Conservation (phyloP, 2,797 vertebrate genomes). For the Malacoraja senta region DNA sequence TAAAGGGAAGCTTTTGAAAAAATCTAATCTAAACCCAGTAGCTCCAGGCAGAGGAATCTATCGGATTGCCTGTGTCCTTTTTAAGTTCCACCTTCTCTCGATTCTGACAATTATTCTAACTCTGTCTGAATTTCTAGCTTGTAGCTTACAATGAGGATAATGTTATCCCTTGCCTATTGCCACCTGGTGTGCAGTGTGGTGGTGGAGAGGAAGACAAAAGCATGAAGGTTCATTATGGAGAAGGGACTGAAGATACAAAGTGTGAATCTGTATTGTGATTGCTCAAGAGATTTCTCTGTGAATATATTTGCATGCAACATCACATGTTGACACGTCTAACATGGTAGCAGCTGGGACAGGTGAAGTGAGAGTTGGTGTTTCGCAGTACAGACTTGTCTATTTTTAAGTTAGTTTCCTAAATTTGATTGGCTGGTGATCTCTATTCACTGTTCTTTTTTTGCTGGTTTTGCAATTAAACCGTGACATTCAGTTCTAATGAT, state of each 20-base stretch:
- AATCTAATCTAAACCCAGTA: neutral
- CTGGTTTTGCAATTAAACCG: neutral
- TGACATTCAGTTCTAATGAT: neutral
- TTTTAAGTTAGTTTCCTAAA: neutral
- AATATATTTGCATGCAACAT: constrained; percentile 51
- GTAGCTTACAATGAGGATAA: neutral
- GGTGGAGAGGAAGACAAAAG: too few relatives aligned
- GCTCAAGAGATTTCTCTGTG: constrained; percentile 53
- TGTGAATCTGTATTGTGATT: neutral
- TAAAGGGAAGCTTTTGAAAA: neutral
- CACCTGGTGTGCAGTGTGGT: neutral
- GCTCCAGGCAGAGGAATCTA: neutral
- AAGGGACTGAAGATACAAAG: neutral
- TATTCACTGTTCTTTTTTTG: neutral
- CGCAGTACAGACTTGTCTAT: neutral
- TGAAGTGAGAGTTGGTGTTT: constrained; percentile 53
- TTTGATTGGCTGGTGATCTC: neutral
- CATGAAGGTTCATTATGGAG: neutral
- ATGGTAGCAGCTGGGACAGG: constrained; percentile 52
- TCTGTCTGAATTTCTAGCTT: neutral
- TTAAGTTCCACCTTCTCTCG: neutral
- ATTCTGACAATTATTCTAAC: neutral
- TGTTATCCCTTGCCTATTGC: neutral
- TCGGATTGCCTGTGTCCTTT: neutral
- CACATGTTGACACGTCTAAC: constrained; percentile 54